phyloP scores from a whole-genome alignment of 2,797 vertebrate genomes.

The Hypotaenidia okinawae region DNA sequence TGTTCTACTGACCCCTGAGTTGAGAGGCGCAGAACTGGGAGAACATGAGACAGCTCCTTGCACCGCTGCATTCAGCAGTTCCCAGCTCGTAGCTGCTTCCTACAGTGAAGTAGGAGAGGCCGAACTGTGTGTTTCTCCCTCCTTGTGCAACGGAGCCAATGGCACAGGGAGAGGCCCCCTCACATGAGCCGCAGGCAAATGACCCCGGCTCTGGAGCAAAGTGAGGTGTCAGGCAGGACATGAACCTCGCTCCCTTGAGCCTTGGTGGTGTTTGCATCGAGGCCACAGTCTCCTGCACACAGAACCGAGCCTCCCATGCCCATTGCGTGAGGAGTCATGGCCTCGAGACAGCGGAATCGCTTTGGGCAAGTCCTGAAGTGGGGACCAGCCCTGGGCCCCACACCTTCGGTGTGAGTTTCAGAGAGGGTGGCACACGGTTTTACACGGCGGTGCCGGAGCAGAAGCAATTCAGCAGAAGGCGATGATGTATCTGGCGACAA shows the following conservation, averaged over 20 bases:
- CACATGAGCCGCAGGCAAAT: too few species aligned
- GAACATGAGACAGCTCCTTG: background rate
- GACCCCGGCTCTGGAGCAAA: too few species aligned
- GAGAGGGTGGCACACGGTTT: too few species aligned
- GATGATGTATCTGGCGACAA: slow-evolving; percentile 40
- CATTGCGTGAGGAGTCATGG: background rate
- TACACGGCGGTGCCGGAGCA: slow-evolving; percentile 40
- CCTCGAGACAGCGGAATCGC: background rate
- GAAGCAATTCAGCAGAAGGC: slow-evolving; percentile 68
- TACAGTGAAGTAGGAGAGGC: background rate
- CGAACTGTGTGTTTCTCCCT: rapidly evolving
- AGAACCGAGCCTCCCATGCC: background rate
- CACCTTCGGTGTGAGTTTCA: background rate
- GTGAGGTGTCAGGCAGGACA: background rate
- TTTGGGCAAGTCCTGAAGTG: slow-evolving; percentile 31
- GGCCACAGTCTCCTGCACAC: background rate
- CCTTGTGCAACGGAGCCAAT: rapidly evolving
- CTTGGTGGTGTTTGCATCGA: background rate
- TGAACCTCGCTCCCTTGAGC: background rate
- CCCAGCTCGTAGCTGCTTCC: background rate
- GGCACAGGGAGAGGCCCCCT: background rate
- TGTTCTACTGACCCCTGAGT: rapidly evolving
- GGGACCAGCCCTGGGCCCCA: background rate
- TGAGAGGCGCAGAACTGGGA: background rate
- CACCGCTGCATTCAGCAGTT: background rate